phyloP scores from a whole-genome alignment of 2,113 vertebrate species.

The Crotophaga sulcirostris region DNA sequence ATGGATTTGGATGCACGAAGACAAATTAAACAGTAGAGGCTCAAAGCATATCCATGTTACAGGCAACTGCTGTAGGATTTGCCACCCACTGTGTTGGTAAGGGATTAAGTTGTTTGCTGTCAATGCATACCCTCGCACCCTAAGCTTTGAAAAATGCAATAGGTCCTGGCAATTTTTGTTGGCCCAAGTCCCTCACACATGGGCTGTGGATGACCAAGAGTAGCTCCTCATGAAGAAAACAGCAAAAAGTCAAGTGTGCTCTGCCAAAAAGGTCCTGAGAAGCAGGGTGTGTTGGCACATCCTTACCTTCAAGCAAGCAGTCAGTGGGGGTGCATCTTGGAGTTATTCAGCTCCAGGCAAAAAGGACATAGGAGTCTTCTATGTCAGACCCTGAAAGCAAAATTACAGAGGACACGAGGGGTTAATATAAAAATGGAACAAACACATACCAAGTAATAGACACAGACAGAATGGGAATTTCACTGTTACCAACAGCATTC shows the following conservation, averaged over 20 bases:
- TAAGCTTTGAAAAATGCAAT: not conserved
- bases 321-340: not conserved
- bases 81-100: not conserved
- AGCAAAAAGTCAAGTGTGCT: not conserved
- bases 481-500: not conserved
- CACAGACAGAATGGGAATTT: not conserved
- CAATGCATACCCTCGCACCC: not conserved
- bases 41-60: not conserved
- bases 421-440: not conserved
- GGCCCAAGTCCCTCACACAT: not conserved
- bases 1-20: not conserved
- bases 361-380: not conserved
- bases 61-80: not conserved
- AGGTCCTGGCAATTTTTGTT: not conserved
- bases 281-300: not conserved
- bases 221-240: not conserved
- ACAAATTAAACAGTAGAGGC: not conserved
- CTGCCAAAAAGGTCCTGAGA: not conserved
- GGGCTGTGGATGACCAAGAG: not conserved
- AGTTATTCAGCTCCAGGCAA: not conserved
- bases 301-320: not conserved
- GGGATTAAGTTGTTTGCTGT: not conserved
- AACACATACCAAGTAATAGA: accelerated
- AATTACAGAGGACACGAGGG: not conserved
- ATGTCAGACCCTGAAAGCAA: not conserved